A percentile compares a stretch with the other conserved stretches of the same genome.
Evolutionary conservation across 2,113 vertebrate genomes (phyloP).

Genomic region (Coregonus clupeaformis): DNA sequence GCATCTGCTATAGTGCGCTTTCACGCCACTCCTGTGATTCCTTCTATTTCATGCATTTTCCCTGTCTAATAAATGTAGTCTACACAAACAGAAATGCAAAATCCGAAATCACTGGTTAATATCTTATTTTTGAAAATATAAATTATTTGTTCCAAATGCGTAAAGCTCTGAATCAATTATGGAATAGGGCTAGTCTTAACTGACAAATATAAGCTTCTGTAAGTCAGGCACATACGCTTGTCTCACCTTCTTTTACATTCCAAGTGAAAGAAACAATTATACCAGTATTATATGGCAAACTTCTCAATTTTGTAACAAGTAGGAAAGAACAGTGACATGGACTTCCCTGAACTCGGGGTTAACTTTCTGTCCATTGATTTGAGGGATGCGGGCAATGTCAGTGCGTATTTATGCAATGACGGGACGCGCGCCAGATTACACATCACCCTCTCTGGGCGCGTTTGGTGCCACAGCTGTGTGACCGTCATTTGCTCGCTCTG

Average conservation of each 20-base stretch:
- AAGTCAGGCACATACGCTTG: neutral
- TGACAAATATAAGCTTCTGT: neutral
- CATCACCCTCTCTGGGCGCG: conserved; percentile 48
- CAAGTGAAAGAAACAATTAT: neutral
- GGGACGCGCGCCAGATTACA: conserved; percentile 47
- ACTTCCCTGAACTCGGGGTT: neutral
- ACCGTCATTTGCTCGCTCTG: conserved; percentile 45
- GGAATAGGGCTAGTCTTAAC: too few species aligned
- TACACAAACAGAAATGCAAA: neutral
- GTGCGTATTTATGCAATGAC: conserved; percentile 42
- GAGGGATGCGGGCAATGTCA: conserved; percentile 44
- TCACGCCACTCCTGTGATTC: neutral
- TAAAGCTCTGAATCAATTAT: too few species aligned
- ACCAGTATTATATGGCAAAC: neutral
- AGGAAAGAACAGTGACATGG: neutral
- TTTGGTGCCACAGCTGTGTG: conserved; percentile 58
- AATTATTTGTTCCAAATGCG: too few species aligned
- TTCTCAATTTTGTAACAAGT: neutral
- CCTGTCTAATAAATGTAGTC: neutral
- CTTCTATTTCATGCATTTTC: neutral
- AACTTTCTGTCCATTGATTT: conserved; percentile 28
- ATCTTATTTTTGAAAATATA: too few species aligned
- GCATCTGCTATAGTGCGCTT: neutral
- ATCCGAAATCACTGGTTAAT: too few species aligned
- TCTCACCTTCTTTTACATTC: neutral